Conservation (phyloP, 2,113 vertebrate genomes). For the Emberiza fucata region DNA sequence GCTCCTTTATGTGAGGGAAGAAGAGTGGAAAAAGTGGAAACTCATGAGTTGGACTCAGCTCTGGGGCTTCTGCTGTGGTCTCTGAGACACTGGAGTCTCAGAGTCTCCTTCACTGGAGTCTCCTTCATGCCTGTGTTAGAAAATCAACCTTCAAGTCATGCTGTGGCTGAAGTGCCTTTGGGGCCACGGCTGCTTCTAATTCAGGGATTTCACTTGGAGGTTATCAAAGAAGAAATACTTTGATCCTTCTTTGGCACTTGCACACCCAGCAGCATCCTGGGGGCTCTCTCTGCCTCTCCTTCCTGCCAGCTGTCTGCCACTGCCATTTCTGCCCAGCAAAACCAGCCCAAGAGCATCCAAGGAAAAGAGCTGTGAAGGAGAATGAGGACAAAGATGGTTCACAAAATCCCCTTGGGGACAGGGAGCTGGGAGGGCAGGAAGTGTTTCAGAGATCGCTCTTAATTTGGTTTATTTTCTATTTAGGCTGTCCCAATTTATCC, state of each 20-base stretch:
- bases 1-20: neutral
- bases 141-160: neutral
- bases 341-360: neutral
- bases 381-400: neutral
- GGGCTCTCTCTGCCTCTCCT: accelerated
- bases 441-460: neutral
- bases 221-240: neutral
- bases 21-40: neutral
- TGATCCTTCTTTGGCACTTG: neutral
- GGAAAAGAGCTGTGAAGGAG: neutral
- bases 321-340: neutral
- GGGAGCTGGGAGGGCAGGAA: neutral
- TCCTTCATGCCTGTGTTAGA: neutral
- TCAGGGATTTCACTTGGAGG: neutral
- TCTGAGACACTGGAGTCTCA: neutral
- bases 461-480: neutral
- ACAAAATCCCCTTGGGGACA: neutral
- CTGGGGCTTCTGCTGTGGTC: neutral
- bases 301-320: neutral
- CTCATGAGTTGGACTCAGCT: neutral
- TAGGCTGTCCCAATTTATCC: neutral
- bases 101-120: no score
- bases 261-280: neutral
- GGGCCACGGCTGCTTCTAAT: neutral
- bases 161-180: neutral